Percentiles rank a stretch among this genome's conserved stretches.
Evolutionary conservation across 23 tunicate genomes (phyloP).

Genomic region (Oikopleura vanhoeffeni): DNA sequence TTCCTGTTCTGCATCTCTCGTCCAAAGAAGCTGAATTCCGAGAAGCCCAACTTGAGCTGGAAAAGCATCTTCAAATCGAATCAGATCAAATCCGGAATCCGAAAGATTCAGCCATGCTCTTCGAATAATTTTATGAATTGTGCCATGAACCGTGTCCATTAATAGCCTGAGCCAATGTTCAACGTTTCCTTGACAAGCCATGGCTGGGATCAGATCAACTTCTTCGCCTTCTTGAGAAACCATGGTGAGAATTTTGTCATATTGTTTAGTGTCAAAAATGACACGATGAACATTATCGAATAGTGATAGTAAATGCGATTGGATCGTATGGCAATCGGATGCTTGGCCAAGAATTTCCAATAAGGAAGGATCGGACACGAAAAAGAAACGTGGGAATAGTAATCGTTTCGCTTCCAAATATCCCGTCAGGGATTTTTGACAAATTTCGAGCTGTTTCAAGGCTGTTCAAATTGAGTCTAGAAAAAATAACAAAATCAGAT

Average conservation of each 20-base stretch:
- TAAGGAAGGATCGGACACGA: conserved; percentile 96
- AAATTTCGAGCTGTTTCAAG: background rate
- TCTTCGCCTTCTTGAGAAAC: conserved; percentile 78
- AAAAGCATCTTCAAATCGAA: conserved; percentile 77
- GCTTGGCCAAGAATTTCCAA: conserved; percentile 98
- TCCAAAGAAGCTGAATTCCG: conserved; percentile 96
- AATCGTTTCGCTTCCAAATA: conserved; percentile 92
- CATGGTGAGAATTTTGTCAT: conserved; percentile 47
- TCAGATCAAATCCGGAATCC: conserved; percentile 34
- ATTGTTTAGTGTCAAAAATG: conserved; percentile 69
- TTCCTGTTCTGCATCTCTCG: conserved; percentile 89
- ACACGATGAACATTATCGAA: conserved; percentile 93
- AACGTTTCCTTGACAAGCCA: conserved; percentile 74
- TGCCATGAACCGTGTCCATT: conserved; percentile 34
- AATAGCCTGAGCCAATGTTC: conserved; percentile 72
- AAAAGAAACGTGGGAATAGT: conserved; percentile 93
- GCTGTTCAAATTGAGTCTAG: too few relatives aligned
- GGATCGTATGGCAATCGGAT: conserved; percentile 96
- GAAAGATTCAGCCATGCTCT: conserved; percentile 52
- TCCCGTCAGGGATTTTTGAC: conserved; percentile 19
- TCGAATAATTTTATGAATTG: conserved; percentile 57
- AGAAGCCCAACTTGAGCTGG: conserved; percentile 80
- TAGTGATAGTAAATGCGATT: conserved; percentile 74
- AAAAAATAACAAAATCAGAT: too few relatives aligned
- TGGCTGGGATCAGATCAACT: conserved; percentile 49